Base-by-base conservation (phyloP, 2,113 vertebrate species). In the Isurus oxyrinchus region DNA sequence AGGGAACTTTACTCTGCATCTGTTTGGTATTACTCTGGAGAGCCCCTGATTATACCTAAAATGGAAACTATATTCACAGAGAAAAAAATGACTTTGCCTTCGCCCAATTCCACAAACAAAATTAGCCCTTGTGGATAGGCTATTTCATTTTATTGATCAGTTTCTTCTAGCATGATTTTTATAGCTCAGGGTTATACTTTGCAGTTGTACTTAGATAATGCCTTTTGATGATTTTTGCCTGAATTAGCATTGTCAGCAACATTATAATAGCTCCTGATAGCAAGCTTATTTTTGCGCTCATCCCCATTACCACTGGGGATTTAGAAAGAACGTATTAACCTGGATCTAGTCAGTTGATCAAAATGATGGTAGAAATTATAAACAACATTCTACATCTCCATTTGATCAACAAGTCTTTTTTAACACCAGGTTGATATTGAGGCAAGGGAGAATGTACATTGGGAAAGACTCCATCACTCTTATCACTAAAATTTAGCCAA, bases 261-360 rank as follows among this genome's bases (percentile, higher is more conserved):
- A 2, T 96, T 96, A 96, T 96, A 27, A 5, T 61, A 66, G 1
- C 19, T 23, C 40, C 90, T 63, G 35, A 94, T 63, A 40, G 90
- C 57, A 94, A 63, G n/a, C 59, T 61, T 40, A 40, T 49, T 84
- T 93, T 66, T 63, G 35, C 40, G 19, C 59, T 94, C 35, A 94
- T 63, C 66, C 21, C 59, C 53, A 91, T 27, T 35, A 91, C 55
- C 55, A 91, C 1, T 59, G 13, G 61, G 90, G 59, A 63, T n/a
- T 90, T 93, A 6, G 14, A 94, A 61, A n/a, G 19, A 23, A 40
- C 16, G 27, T n/a, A 40, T n/a, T 63, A 57, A 94, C 35, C 90
- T 40, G 90, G 16, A 94, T 94, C 61, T 94, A 14, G 35, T 40
- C 90, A n/a, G 55, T 49, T 49, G 44, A 49, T 35, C 31, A 11